Evolutionary conservation across 2,113 vertebrate species (phyloP).

Genomic region (Cygnus buccinator): DNA sequence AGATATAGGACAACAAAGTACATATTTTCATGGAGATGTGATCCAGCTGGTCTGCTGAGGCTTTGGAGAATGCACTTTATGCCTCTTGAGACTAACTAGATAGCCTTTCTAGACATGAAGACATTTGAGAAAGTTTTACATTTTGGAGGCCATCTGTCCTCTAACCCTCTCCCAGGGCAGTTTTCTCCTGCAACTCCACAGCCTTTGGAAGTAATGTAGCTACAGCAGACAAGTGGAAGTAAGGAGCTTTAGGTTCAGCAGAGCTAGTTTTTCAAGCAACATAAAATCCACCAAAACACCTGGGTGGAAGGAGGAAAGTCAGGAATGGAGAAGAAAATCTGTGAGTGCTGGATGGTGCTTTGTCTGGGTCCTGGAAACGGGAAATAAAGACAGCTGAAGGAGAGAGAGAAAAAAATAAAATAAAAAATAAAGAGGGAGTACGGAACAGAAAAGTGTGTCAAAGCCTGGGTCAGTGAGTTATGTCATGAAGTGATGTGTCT

Average conservation of each 20-base stretch:
- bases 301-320: neutral
- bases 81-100: neutral
- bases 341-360: neutral
- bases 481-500: neutral
- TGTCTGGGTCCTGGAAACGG: neutral
- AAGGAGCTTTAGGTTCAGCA: neutral
- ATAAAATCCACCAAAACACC: fast-evolving
- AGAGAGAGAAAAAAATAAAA: neutral
- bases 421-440: neutral
- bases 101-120: neutral
- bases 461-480: neutral
- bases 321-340: neutral
- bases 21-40: neutral
- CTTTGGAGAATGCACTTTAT: neutral
- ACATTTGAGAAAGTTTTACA: neutral
- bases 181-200: neutral
- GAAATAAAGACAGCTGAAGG: neutral
- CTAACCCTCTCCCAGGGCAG: neutral
- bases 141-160: neutral
- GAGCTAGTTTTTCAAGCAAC: neutral
- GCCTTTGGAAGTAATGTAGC: neutral
- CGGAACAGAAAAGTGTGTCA: neutral
- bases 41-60: neutral
- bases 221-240: neutral
- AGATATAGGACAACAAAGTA: neutral